Evolutionary conservation across 2,888 invertebrate species (phyloP), one percentile per base, ranked within the genome.

Genomic region (Tenthredo amoena): DNA sequence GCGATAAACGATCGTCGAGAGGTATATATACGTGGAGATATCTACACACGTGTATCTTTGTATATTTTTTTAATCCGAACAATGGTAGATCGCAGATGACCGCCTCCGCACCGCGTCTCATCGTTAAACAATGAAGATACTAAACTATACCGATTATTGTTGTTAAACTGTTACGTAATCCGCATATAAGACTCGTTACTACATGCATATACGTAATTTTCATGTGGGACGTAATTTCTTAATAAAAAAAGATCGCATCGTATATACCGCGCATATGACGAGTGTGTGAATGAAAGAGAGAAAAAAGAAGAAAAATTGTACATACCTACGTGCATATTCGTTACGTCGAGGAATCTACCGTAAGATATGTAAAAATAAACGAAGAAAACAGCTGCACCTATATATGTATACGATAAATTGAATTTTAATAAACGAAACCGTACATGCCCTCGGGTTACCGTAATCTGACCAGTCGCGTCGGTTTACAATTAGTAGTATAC

Each of bases 371-470:
- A 15, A 26, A 31, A 62, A 10, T 10, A 4, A 26, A 62, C 5
- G 9, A 62, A 26, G 12, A 62, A 62, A 9, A 26, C 26, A 26
- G 26, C 26, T n/a, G 5, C 15, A 43, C 43, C 43, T 43, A 10
- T 47, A 47, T 47, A 58, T 58, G 58, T 12, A 62, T 12, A 62
- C 9, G 62, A 12, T 68, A 5, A 68, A 68, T 34, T 12, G 34
- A 68, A 68, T 68, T 68, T 68, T 68, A 31, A 34, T 68, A 12
- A 68, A 34, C 31, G 68, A 68, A 68, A 68, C 34, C 68, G 68
- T 68, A 68, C 5, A 68, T 68, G 68, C 34, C 68, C 68, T 68
- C 15, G 31, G 68, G 34, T 7, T 34, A 26, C 26, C 68, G 31
- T 26, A 68, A 68, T 3, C 34, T 68, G 68, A 68, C 6, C 34